Evolutionary conservation across 2,113 vertebrate genomes (phyloP), one percentile per base, ranked within the genome.

Genomic region (Dromas ardeola): DNA sequence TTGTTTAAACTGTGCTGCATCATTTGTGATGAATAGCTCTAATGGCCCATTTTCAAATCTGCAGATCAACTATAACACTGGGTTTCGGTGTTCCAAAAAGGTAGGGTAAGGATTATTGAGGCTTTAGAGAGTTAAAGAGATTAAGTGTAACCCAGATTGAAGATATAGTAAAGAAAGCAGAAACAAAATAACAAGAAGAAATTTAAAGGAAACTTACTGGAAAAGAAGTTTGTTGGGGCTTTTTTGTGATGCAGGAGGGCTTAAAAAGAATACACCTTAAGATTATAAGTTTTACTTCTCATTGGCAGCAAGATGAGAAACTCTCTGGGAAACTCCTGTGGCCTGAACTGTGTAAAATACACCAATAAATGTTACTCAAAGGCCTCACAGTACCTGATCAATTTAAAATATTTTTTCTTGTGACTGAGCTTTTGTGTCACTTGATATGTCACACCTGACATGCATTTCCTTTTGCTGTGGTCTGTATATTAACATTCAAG

Each of bases 401-500:
- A 79, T 93, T 93, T 78, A 67, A 69, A n/a, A 56, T 78, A n/a
- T 43, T 66, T 6, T 92, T 96, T 94, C 69, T 92, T 88, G 67
- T 77, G 95, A 73, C 73, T 95, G 53, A 69, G 55, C 59, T 88
- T 98, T 90, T 95, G 55, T 95, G 96, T 95, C 93, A 86, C 49
- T 97, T 94, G 92, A 70, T 91, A 90, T 43, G 72, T 83, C 81
- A 96, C 81, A 90, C 91, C 86, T 86, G 87, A 88, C 79, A 94
- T 42, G n/a, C 25, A 52, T 95, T 98, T 97, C 86, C 55, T 92
- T 96, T 67, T 82, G 40, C 43, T 71, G n/a, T 63, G 8, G 30
- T 95, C 55, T 94, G 53, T 82, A 69, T 95, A 84, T 97, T 97
- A 94, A 96, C 14, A 7, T 79, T 69, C 49, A 94, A 76, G 43